A percentile compares a stretch with the other conserved stretches of the same genome.
phyloP scores from a whole-genome alignment of 1,140 invertebrate genomes.

The Neomicropteryx cornuta region DNA sequence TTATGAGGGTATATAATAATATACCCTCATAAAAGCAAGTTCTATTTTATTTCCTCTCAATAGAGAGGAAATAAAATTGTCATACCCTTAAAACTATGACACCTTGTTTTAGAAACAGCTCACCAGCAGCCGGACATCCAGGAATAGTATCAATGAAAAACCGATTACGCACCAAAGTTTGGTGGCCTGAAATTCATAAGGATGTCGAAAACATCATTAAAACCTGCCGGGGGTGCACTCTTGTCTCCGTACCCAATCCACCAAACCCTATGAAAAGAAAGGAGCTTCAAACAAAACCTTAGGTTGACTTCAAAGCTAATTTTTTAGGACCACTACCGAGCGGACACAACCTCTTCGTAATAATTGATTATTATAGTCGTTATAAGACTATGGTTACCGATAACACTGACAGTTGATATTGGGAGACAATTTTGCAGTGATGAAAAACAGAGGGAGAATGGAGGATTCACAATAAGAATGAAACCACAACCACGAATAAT shows the following conservation, averaged over 20 bases:
- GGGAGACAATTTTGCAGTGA: no score
- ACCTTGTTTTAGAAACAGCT: neutral
- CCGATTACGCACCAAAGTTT: conserved; percentile 3
- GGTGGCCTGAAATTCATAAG: conserved; percentile 2
- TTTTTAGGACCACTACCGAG: conserved; percentile 12
- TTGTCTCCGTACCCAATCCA: neutral
- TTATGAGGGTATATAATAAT: no score
- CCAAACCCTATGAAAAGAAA: conserved; percentile 4
- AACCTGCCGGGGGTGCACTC: conserved; percentile 3
- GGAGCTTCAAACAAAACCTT: conserved; percentile 11
- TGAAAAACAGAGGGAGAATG: no score
- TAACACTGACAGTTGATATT: no score
- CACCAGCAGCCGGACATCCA: no score
- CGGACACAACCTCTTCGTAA: conserved; percentile 11
- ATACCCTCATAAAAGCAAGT: no score
- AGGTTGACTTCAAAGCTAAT: conserved; percentile 13
- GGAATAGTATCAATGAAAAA: conserved; percentile 4
- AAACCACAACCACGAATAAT: no score
- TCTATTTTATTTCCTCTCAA: no score
- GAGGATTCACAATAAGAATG: no score
- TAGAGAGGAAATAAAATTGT: no score
- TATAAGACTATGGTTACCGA: no score
- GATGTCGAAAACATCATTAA: conserved; percentile 4
- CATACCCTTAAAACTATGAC: neutral
- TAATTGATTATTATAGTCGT: conserved; percentile 12